Base-by-base conservation (phyloP, 2,888 invertebrate species). In the Nemurella pictetii region DNA sequence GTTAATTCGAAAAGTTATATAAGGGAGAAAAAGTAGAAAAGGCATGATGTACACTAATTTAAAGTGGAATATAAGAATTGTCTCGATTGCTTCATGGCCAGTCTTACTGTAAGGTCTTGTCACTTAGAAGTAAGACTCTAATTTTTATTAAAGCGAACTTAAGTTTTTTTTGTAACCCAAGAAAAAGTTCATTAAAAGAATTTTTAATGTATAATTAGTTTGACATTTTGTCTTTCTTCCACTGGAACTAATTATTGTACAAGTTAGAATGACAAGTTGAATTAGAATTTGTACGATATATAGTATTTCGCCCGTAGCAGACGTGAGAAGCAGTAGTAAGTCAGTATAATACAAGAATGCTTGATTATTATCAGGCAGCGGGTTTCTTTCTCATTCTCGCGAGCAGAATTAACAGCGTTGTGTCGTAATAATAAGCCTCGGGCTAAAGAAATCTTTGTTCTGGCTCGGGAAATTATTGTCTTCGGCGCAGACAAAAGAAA, bases 171-270 rank as follows among this genome's bases (percentile, higher is more conserved):
- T 80, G 28, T 30, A 36, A 81, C 35, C 26, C 9, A 36, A 28
- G 72, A 28, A 82, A 82, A 72, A 82, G 27, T 82, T 72, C 55
- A 82, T 82, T 82, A 82, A 82, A 55, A 82, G 28, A 82, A 26
- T 27, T 72, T 72, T 72, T 20, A 28, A 78, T 78, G n/a, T 82
- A n/a, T 82, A 82, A 80, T 80, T 80, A 80, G 35, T 35, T 80
- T 80, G 80, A 36, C 80, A 35, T 82, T n/a, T 82, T 28, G 27
- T 82, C 29, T 7, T 82, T 72, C 20, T 72, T 20, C 0, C 72
- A 29, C n/a, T 72, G 12, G 27, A 26, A 72, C 72, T 20, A 82
- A 55, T 82, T 82, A 72, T 82, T 80, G n/a, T 81, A 35, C 36
- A 81, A 81, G 80, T 81, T 36, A 35, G 27, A 35, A 82, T 82